phyloP scores from a whole-genome alignment of 2,113 vertebrate genomes.

The Siphamia tubifer region DNA sequence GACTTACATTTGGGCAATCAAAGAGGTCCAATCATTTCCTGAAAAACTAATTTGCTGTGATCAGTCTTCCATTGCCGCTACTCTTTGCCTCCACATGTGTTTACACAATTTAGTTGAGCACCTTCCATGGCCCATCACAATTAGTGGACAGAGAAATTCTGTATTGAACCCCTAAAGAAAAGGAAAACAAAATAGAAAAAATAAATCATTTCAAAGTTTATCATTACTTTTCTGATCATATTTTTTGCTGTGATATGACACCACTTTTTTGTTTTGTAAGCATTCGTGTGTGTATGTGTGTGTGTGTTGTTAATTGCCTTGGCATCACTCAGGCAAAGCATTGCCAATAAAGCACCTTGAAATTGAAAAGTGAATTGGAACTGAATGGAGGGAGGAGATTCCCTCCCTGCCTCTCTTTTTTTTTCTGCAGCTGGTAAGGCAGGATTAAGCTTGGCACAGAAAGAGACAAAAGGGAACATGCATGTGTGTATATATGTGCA shows the following conservation, averaged over 20 bases:
- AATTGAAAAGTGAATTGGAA: conserved; percentile 81
- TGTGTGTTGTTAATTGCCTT: conserved; percentile 71
- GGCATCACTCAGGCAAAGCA: conserved; percentile 59
- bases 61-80: conserved; percentile 51
- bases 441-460: conserved; percentile 79
- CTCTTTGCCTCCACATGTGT: conserved; percentile 39
- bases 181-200: conserved; percentile 37
- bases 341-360: conserved; percentile 80
- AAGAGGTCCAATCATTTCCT: conserved; percentile 30
- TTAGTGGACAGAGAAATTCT: conserved; percentile 33
- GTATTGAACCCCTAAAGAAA: conserved; percentile 29
- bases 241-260: conserved; percentile 41
- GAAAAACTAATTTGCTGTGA: conserved; percentile 54
- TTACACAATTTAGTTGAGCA: conserved; percentile 38
- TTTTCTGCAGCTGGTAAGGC: conserved; percentile 69
- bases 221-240: conserved; percentile 58
- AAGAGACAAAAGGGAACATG: conserved; percentile 65
- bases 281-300: conserved; percentile 14
- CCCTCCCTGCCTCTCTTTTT: conserved; percentile 31
- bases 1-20: conserved; percentile 30
- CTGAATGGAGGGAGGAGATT: conserved; percentile 74
- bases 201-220: conserved; percentile 54
- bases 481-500: conserved; percentile 26
- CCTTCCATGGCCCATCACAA: conserved; percentile 44
- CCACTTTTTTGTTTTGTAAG: conserved; percentile 56